Evolutionary conservation across 2,888 invertebrate genomes (phyloP).

Genomic region (Lasioglossum leucozonium): DNA sequence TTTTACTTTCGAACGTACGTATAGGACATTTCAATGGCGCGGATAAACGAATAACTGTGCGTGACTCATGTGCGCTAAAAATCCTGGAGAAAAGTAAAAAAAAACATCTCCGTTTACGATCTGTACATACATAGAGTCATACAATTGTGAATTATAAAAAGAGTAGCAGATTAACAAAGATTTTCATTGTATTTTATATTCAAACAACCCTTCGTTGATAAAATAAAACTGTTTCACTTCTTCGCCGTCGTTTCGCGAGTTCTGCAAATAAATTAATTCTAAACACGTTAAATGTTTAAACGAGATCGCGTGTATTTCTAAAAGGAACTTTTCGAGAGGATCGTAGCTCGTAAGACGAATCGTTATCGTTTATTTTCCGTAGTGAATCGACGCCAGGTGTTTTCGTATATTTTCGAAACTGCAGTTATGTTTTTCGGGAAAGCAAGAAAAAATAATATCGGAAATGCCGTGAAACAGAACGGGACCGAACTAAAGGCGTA

Average conservation of each 20-base stretch:
- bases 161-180: neutral
- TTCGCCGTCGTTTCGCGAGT: neutral
- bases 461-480: neutral
- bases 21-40: neutral
- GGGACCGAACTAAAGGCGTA: slow-evolving; percentile 12
- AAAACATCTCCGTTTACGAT: neutral
- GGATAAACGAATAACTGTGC: neutral
- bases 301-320: too few species aligned
- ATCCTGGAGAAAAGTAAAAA: neutral
- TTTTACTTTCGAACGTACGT: neutral
- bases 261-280: neutral
- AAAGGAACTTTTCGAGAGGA: neutral
- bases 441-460: slow-evolving; percentile 9
- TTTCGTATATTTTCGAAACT: neutral
- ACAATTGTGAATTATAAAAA: neutral
- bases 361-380: neutral
- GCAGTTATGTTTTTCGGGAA: neutral
- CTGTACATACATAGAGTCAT: neutral
- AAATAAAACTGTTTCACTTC: neutral
- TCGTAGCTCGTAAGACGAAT: neutral
- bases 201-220: neutral
- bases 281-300: neutral
- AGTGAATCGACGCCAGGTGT: neutral
- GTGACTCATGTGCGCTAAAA: neutral
- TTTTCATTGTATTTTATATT: neutral